These are phyloP conservation scores for Varroa destructor DNA, from an alignment of 1,140 invertebrate species.

Conservation along the genomic window DNA sequence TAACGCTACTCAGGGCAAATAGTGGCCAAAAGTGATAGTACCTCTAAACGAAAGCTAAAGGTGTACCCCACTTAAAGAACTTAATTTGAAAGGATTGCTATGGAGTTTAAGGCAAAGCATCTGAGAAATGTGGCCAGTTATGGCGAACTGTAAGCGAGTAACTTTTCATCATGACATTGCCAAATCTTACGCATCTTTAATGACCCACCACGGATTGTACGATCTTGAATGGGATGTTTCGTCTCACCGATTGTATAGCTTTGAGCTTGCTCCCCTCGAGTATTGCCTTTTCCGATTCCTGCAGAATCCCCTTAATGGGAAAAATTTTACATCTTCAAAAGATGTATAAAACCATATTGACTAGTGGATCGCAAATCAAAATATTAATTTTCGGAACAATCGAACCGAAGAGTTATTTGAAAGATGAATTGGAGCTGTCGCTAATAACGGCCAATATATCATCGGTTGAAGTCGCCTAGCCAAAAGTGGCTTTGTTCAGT, in stretches of 20 bases:
- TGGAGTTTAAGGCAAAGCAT: slow-evolving; percentile 3
- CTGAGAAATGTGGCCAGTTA: slow-evolving; percentile 1
- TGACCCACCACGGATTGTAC: slow-evolving; percentile 33
- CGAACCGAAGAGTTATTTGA: slow-evolving; percentile 21
- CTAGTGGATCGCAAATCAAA: slow-evolving; percentile 25
- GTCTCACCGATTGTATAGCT: slow-evolving; percentile 36
- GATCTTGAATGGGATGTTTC: slow-evolving; percentile 36
- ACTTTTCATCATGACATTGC: slow-evolving; percentile 37
- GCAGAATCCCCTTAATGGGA: slow-evolving; percentile 33
- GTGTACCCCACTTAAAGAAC: slow-evolving; percentile 29
- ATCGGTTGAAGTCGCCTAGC: slow-evolving; percentile 22
- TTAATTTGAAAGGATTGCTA: slow-evolving; percentile 27
- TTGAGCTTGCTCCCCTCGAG: slow-evolving; percentile 37
- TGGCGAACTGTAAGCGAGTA: slow-evolving; percentile 24
- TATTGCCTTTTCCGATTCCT: slow-evolving; percentile 36
- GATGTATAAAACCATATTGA: slow-evolving; percentile 27
- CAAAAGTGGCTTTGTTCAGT: neutral
- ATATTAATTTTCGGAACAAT: slow-evolving; percentile 18
- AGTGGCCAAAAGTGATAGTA: neutral
- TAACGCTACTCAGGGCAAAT: slow-evolving; percentile 35
- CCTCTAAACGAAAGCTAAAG: slow-evolving; percentile 2
- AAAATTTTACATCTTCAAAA: slow-evolving; percentile 33
- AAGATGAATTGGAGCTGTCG: slow-evolving; percentile 30
- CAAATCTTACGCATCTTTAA: slow-evolving; percentile 4
- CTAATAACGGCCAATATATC: slow-evolving; percentile 27